Evolutionary conservation across 2,888 invertebrate species (phyloP).

Genomic region (Cybosia mesomella): DNA sequence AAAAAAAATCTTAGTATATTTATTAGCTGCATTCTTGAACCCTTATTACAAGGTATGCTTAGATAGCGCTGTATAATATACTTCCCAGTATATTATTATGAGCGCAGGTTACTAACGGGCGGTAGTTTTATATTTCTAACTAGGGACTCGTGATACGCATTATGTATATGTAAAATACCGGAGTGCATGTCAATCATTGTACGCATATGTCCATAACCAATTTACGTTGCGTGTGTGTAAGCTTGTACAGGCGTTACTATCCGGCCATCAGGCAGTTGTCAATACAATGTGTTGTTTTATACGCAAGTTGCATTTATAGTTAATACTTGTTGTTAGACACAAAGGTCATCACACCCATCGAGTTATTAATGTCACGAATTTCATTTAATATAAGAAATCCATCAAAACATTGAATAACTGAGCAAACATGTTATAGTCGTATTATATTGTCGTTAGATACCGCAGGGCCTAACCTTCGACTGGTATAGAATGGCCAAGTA

Average conservation of each 20-base stretch:
- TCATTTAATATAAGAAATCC: not conserved
- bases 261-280: slow-evolving; percentile 29
- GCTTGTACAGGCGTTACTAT: slow-evolving; percentile 1
- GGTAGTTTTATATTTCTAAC: not conserved
- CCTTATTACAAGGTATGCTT: too few species aligned
- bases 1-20: too few species aligned
- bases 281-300: slow-evolving; percentile 35
- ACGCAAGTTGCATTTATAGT: slow-evolving; percentile 27
- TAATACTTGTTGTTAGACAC: slow-evolving; percentile 16
- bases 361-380: not conserved
- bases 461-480: slow-evolving; percentile 65
- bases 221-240: slow-evolving; percentile 52
- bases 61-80: too few species aligned
- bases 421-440: slow-evolving; percentile 18
- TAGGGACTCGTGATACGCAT: slow-evolving; percentile 28
- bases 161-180: slow-evolving; percentile 33
- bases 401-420: not conserved
- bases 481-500: slow-evolving; percentile 60
- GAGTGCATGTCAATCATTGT: slow-evolving; percentile 58
- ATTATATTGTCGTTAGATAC: slow-evolving; percentile 43
- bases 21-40: too few species aligned
- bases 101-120: not conserved
- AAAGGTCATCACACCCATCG: slow-evolving; percentile 13
- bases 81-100: too few species aligned
- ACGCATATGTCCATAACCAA: slow-evolving; percentile 64